Evolutionary conservation across 2,888 invertebrate species (phyloP), one percentile per base, ranked within the genome.

Genomic region (Ormyrus thymus): DNA sequence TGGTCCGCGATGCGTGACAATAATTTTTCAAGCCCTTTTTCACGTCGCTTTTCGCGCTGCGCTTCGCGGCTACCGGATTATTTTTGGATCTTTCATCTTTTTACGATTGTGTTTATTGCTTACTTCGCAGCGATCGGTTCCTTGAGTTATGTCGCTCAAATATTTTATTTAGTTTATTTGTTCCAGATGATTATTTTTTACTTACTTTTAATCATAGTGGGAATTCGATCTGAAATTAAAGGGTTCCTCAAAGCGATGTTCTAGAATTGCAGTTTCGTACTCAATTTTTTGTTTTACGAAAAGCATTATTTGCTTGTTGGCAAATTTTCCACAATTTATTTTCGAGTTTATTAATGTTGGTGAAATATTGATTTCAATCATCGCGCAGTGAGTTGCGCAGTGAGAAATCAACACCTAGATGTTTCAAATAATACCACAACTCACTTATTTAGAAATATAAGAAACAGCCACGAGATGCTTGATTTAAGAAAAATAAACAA

Each of bases 61-160:
- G 7, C 69, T 48, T 15, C 46, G 43, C 58, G 45, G 59, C 68
- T 29, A 29, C 29, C 29, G 29, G 4, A 4, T 29, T 78, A 78
- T 78, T 78, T 78, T 69, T 46, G 69, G 73, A 15, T 56, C 78
- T 78, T 78, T 78, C 78, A 78, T 78, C 78, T 78, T 73, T 72
- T 73, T 65, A 73, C 50, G 73, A 78, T 69, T 45, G 45, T 15
- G 51, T 77, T 77, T 77, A 77, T 59, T 43, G 45, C 64, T 53
- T 45, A 46, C 73, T 56, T 50, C 11, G 65, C 11, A 62, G 64
- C 29, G 46, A 53, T 43, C 9, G 61, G 13, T 1, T 45, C n/a
- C 50, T 43, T 29, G 29, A 29, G 29, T 29, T 29, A 29, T 29
- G 29, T 7, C n/a, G 43, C 8, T 6, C 45, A 15, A 10, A 9